Percentiles rank a stretch among this genome's conserved stretches.
phyloP scores from a whole-genome alignment of 2,888 invertebrate species.

The Trileptium ribeirensis region DNA sequence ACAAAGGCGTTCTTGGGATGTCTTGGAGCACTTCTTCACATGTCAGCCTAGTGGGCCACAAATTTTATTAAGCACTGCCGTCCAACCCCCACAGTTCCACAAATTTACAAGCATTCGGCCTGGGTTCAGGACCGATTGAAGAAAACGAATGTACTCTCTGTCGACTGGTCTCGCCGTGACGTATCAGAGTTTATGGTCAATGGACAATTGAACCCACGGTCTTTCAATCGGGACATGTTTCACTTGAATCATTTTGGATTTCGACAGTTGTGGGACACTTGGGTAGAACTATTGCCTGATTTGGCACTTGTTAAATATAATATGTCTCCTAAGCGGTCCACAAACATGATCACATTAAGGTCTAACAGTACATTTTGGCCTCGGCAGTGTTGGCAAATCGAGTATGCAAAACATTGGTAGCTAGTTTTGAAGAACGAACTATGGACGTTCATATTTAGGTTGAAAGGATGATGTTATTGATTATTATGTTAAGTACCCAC shows the following conservation, averaged over 20 bases:
- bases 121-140: background rate
- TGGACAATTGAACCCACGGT: background rate
- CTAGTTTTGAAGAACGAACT: too few species aligned
- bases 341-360: too few species aligned
- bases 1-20: background rate
- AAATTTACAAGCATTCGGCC: background rate
- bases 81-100: background rate
- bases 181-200: background rate
- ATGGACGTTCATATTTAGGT: too few species aligned
- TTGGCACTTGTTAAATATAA: too few species aligned
- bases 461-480: too few species aligned
- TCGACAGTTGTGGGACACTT: too few species aligned
- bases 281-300: too few species aligned
- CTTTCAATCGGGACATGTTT: too few species aligned
- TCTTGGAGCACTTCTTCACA: background rate
- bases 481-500: too few species aligned
- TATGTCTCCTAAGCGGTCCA: too few species aligned
- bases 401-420: too few species aligned
- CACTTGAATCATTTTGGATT: too few species aligned
- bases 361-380: background rate
- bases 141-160: background rate
- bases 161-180: background rate
- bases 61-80: background rate
- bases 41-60: background rate
- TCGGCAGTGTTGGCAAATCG: background rate